Percentiles rank a stretch among this genome's conserved stretches.
Conservation (phyloP, 2,797 vertebrate species). For the Aulostomus chinensis region DNA sequence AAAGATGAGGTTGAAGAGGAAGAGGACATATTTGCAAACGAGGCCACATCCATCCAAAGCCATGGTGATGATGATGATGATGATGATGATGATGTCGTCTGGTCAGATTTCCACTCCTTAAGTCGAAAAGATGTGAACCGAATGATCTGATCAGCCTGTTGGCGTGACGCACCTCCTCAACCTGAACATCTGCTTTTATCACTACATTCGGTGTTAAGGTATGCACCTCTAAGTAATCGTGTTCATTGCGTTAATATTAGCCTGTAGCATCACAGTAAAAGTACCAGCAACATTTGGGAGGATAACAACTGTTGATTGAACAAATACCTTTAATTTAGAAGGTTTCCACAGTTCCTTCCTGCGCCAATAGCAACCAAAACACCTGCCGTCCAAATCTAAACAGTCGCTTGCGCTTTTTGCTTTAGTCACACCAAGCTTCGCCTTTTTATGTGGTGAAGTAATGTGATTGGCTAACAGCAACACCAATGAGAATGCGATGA, state of each 20-base stretch:
- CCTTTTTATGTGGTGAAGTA: neutral
- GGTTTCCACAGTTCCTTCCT: accelerated
- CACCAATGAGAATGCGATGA: neutral
- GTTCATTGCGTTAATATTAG: neutral
- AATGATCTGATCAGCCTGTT: neutral
- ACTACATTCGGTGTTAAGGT: too few relatives aligned
- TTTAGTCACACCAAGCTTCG: neutral
- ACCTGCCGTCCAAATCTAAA: too few relatives aligned
- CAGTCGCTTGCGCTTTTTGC: too few relatives aligned
- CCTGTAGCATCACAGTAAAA: neutral
- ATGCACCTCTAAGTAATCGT: too few relatives aligned
- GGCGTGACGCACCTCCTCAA: too few relatives aligned
- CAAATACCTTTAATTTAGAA: conserved; percentile 9
- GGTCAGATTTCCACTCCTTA: too few relatives aligned
- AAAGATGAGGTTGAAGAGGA: conserved; percentile 72
- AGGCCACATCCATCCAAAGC: conserved; percentile 68
- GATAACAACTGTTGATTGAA: accelerated
- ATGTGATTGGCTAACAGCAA: conserved; percentile 5
- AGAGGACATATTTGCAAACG: conserved; percentile 67
- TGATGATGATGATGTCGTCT: too few relatives aligned
- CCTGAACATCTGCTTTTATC: too few relatives aligned
- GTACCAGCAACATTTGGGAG: too few relatives aligned
- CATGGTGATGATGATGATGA: conserved; percentile 43
- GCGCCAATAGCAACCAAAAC: accelerated
- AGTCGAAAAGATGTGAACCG: neutral